Evolutionary conservation across 2,113 vertebrate species (phyloP), one percentile per base, ranked within the genome.

Genomic region (Leucopternis melanops): DNA sequence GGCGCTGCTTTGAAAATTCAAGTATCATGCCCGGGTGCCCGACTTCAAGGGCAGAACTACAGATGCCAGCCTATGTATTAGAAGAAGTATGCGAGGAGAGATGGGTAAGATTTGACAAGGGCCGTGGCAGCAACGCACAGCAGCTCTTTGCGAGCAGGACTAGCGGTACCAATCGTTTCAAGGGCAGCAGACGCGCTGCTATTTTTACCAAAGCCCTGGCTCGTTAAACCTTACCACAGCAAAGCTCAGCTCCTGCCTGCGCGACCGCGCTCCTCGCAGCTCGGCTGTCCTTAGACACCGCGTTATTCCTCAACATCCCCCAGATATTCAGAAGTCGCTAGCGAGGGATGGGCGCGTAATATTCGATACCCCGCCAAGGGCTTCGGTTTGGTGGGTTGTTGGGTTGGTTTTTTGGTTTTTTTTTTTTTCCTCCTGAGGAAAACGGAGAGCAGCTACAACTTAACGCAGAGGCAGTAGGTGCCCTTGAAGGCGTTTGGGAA

Each of bases 191-290:
- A 90, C 79, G 58, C 47, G 5, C 66, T 50, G 83, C 97, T 97
- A 92, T 95, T 98, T 96, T 95, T 94, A 96, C 66, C 91, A n/a
- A 84, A 97, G 92, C 86, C 81, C 83, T 75, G 27, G n/a, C 83
- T 92, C 78, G 40, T 78, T 79, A 85, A 85, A 86, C 52, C 88
- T 40, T 3, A 47, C 67, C 78, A n/a, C 52, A 78, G 90, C 86
- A 59, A 34, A 83, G 87, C 92, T 52, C 63, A 45, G 61, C 69
- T 70, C 47, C 59, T 31, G 83, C 78, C 78, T 69, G 66, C 21
- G 23, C 8, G 5, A 49, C 80, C 31, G 38, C 2, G 57, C 80
- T 81, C 71, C 54, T n/a, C 20, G 18, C 92, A 91, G 62, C 85
- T 49, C 82, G 42, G 31, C 92, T 38, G 74, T 54, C 65, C 89